Percentiles rank a stretch among this genome's conserved stretches.
phyloP scores from a whole-genome alignment of 2,888 invertebrate species.

The Endomychus coccineus region DNA sequence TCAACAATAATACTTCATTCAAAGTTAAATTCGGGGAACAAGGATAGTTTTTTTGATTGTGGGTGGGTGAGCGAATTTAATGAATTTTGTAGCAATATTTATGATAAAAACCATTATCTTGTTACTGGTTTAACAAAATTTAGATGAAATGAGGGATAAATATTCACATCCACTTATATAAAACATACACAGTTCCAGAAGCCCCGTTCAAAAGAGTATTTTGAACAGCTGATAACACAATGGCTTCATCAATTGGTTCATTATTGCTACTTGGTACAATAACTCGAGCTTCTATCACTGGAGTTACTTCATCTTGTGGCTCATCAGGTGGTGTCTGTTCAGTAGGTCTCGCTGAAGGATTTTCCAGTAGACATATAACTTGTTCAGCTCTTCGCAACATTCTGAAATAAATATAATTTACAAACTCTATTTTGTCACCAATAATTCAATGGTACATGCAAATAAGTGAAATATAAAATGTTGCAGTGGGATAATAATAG shows the following conservation, averaged over 20 bases:
- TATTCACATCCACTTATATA: too few species aligned
- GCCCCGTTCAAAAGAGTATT: conserved; percentile 31
- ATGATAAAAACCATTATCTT: too few species aligned
- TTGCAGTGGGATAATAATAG: too few species aligned
- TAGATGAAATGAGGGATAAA: too few species aligned
- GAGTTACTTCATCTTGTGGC: conserved; percentile 41
- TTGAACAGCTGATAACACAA: conserved; percentile 36
- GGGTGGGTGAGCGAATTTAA: too few species aligned
- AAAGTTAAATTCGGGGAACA: too few species aligned
- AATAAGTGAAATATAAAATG: too few species aligned
- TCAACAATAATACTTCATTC: too few species aligned
- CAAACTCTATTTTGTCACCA: background rate
- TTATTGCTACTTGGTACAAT: conserved; percentile 36
- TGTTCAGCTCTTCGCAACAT: conserved; percentile 47
- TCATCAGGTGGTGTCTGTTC: conserved; percentile 34
- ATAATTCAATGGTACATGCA: too few species aligned
- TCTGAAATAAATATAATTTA: conserved; percentile 22
- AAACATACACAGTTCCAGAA: conserved; percentile 24
- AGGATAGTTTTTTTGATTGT: too few species aligned
- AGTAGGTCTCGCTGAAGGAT: conserved; percentile 32
- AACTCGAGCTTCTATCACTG: conserved; percentile 42
- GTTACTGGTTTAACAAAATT: too few species aligned
- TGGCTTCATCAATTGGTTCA: conserved; percentile 34
- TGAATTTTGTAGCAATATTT: too few species aligned
- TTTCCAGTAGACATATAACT: conserved; percentile 44